phyloP scores from a whole-genome alignment of 2,888 invertebrate species.

The Lasioglossum malachurum region DNA sequence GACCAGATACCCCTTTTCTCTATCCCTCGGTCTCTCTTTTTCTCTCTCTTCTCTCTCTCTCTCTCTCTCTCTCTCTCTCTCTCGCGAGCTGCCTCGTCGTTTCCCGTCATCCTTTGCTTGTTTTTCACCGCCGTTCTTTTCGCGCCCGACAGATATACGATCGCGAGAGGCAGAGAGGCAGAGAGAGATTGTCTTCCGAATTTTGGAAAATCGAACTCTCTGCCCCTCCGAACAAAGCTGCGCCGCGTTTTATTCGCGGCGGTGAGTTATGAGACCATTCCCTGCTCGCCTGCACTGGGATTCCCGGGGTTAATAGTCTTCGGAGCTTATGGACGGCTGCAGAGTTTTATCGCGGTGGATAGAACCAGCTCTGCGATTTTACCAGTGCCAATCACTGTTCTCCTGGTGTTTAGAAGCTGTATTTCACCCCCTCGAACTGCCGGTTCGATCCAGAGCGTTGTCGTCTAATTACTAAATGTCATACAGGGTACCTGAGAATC shows the following conservation, averaged over 20 bases:
- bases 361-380: background rate
- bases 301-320: constrained; percentile 11
- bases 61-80: background rate
- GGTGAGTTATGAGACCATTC: constrained; percentile 4
- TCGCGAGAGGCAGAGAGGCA: background rate
- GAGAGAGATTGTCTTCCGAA: background rate
- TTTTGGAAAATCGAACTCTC: constrained; percentile 18
- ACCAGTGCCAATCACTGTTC: background rate
- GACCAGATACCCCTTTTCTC: constrained; percentile 5
- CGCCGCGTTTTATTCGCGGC: constrained; percentile 9
- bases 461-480: background rate
- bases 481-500: too few relatives aligned
- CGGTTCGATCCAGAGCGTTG: too few relatives aligned
- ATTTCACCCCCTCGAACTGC: background rate
- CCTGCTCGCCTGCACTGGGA: background rate
- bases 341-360: background rate
- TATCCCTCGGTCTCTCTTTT: background rate
- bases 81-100: too few relatives aligned
- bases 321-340: background rate
- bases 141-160: constrained; percentile 22
- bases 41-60: too few relatives aligned
- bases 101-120: background rate
- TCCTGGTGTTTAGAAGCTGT: background rate
- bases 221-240: constrained; percentile 1
- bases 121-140: constrained; percentile 5